Percentiles rank a stretch among this genome's conserved stretches.
phyloP scores from a whole-genome alignment of 2,888 invertebrate genomes.

The Prosopocoilus inquinatus region DNA sequence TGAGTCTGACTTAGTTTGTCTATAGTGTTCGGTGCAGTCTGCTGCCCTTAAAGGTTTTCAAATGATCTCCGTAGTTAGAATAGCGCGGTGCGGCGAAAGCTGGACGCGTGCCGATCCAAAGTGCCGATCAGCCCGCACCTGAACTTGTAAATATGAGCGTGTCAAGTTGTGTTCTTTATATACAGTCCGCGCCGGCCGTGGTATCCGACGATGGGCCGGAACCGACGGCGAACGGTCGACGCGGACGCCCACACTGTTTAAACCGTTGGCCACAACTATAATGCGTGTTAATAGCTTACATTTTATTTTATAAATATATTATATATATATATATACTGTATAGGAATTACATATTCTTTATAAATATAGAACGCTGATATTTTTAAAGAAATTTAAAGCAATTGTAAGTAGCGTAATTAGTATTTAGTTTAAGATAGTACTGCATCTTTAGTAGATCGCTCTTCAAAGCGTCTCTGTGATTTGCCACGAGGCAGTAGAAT shows the following conservation, averaged over 20 bases:
- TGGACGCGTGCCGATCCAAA: constrained; percentile 42
- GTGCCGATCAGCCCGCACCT: constrained; percentile 47
- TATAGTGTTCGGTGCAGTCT: constrained; percentile 33
- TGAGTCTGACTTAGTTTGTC: constrained; percentile 37
- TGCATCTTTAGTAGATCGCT: constrained; percentile 47
- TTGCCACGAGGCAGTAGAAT: constrained; percentile 45
- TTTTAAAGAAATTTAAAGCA: constrained; percentile 50
- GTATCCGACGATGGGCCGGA: constrained; percentile 14
- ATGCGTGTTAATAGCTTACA: constrained; percentile 45
- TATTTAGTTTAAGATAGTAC: constrained; percentile 33
- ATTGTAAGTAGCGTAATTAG: constrained; percentile 44
- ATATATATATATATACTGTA: constrained; percentile 26
- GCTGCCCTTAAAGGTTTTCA: constrained; percentile 48
- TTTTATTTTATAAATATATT: constrained; percentile 24
- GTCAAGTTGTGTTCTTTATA: constrained; percentile 29
- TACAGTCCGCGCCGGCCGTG: constrained; percentile 13
- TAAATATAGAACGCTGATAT: constrained; percentile 42
- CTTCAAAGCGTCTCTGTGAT: constrained; percentile 54
- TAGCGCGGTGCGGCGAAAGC: constrained; percentile 46
- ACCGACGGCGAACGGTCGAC: constrained; percentile 10
- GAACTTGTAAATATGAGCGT: constrained; percentile 37
- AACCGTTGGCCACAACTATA: constrained; percentile 31
- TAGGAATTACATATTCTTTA: constrained; percentile 25
- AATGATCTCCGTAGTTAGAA: constrained; percentile 53
- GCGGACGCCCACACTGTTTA: constrained; percentile 1